Base-by-base conservation (phyloP, 2,797 vertebrate species). In the Enteromius mattozi region DNA sequence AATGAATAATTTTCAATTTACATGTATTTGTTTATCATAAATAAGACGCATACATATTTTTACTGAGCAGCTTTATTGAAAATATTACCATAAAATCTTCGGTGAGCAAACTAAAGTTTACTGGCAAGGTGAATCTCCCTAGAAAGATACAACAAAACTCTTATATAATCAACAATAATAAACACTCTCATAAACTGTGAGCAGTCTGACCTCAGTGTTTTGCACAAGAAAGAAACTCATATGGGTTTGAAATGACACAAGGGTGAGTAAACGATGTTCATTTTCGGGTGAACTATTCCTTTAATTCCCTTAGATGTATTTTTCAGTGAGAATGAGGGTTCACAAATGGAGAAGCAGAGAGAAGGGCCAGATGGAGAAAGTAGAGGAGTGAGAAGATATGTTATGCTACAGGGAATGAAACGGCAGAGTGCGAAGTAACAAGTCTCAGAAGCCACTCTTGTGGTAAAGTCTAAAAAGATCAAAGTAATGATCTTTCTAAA, bases 401-500 rank as follows among this genome's bases (percentile, higher is more conserved):
- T 66, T 74, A 72, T 51, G 37, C 45, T 69, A 72, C 49, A 70
- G 77, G 71, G 66, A 75, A 33, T 79, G 84, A 88, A 81, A 87
- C 13, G 82, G 81, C 86, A 63, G 47, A 37, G 17, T 21, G 54
- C 4, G 24, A 92, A 92, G 90, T 87, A 87, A 89, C 89, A 89
- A 70, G 92, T 37, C 86, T 88, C 78, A 90, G 88, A 86, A 49
- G 77, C 59, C 14, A 54, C 78, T 88, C 78, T 56, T 76, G 86
- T 87, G 81, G 84, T 87, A 45, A 68, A 59, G 21, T 87, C 88
- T 89, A 87, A 90, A 90, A 87, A 91, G 90, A 95, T 94, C 91
- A 94, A 94, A 95, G 91, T 91, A 92, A 91, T 91, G 89, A 88
- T 85, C 87, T 90, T 89, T 91, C 87, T 88, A 87, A 92, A 92